These are phyloP conservation scores for Glomeris maerens DNA, from an alignment of 1,140 invertebrate genomes.

Conservation along the genomic window DNA sequence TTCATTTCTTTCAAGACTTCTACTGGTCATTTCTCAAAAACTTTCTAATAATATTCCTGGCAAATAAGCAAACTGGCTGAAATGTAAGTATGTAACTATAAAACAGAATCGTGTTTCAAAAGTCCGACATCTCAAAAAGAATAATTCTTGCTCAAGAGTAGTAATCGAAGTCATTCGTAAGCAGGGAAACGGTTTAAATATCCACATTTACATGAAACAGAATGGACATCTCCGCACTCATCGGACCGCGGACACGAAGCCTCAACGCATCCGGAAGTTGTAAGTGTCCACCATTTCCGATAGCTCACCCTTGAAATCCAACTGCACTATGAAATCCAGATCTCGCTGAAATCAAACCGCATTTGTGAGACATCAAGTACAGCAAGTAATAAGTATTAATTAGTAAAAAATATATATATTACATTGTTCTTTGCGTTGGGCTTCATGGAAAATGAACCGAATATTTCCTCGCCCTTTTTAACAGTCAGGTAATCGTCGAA, in stretches of 20 bases:
- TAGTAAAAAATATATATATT: constrained; percentile 8
- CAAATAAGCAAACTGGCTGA: too few species aligned
- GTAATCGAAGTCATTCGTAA: too few species aligned
- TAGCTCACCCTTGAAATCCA: constrained; percentile 90
- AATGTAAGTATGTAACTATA: too few species aligned
- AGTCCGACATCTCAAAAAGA: too few species aligned
- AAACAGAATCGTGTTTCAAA: too few species aligned
- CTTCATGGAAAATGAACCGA: constrained; percentile 78
- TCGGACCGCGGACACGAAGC: constrained; percentile 13
- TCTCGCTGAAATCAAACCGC: constrained; percentile 48
- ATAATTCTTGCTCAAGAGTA: too few species aligned
- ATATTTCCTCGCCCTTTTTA: constrained; percentile 83
- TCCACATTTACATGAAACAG: too few species aligned
- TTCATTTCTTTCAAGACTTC: too few species aligned
- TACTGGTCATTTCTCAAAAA: too few species aligned
- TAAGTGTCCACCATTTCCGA: constrained; percentile 78
- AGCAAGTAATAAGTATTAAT: not conserved
- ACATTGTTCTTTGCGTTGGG: constrained; percentile 88
- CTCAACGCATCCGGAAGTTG: constrained; percentile 94
- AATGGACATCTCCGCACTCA: too few species aligned
- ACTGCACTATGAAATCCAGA: constrained; percentile 84
- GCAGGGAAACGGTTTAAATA: too few species aligned
- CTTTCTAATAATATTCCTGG: too few species aligned
- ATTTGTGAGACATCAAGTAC: constrained; percentile 14
- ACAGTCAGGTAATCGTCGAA: constrained; percentile 91